Percentiles rank a stretch among this genome's conserved stretches.
These are phyloP conservation scores for Hippotragus niger DNA, from an alignment of 2,113 vertebrate genomes.

Conservation along the genomic window DNA sequence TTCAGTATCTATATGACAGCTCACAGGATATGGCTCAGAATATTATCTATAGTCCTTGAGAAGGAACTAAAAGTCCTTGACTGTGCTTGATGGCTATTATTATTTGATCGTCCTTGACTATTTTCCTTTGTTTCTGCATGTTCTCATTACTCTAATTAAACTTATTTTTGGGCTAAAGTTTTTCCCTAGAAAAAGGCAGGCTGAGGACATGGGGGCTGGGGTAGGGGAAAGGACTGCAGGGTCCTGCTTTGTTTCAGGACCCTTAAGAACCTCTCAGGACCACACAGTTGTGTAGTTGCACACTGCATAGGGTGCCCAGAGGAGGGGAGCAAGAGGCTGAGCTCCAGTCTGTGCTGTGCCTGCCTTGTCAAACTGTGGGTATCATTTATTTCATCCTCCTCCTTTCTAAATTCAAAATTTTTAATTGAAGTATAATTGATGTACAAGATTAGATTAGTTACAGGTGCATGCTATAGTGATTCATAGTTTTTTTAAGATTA, in stretches of 20 bases:
- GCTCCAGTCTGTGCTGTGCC: no score
- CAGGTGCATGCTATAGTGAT: neutral
- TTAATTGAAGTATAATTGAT: neutral
- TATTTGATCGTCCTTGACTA: neutral
- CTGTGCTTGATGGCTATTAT: neutral
- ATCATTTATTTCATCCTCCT: neutral
- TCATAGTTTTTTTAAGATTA: neutral
- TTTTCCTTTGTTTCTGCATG: neutral
- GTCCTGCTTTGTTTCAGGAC: neutral
- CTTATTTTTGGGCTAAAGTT: neutral
- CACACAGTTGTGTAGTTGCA: rapidly evolving
- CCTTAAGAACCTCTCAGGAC: neutral
- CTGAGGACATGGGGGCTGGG: neutral
- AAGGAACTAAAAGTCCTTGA: neutral
- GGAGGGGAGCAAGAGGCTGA: neutral
- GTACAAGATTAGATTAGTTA: neutral
- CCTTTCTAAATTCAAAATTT: neutral
- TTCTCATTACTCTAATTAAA: neutral
- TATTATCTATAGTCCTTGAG: neutral
- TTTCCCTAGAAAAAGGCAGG: neutral
- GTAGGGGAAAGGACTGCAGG: neutral
- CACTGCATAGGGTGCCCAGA: neutral
- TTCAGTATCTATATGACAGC: neutral
- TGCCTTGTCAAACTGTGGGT: neutral
- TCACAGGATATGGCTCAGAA: neutral